phyloP scores from a whole-genome alignment of 2,797 vertebrate genomes.

The Enteromius fasciolatus region DNA sequence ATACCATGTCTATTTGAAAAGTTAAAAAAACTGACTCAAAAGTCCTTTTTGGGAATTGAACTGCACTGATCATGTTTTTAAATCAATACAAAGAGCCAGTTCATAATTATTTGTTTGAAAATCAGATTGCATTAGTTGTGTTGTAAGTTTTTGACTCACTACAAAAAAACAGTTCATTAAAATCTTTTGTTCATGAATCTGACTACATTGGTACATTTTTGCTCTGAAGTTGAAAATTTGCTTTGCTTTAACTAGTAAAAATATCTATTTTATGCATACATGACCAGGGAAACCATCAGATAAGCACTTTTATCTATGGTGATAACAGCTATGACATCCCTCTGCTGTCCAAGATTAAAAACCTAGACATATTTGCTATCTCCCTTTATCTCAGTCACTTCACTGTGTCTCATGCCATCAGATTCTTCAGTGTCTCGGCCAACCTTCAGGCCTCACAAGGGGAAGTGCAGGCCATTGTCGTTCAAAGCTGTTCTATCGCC shows the following conservation, averaged over 20 bases:
- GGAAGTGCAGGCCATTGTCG: constrained; percentile 69
- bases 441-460: constrained; percentile 82
- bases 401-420: constrained; percentile 76
- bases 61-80: not conserved
- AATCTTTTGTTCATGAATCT: not conserved
- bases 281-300: constrained; percentile 73
- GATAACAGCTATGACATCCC: constrained; percentile 92
- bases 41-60: not conserved
- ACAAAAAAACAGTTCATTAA: not conserved
- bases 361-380: constrained; percentile 86
- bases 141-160: not conserved
- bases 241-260: not conserved
- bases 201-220: not conserved
- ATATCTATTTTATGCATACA: constrained; percentile 5
- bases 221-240: not conserved
- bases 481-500: constrained; percentile 72
- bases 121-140: not conserved
- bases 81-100: not conserved
- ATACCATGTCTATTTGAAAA: not conserved
- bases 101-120: not conserved
- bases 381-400: constrained; percentile 82
- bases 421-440: constrained; percentile 76
- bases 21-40: not conserved
- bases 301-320: constrained; percentile 88
- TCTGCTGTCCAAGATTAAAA: constrained; percentile 91